These are phyloP conservation scores for Cremastobaeus sp. DNA, from an alignment of 2,888 invertebrate species.

Conservation along the genomic window DNA sequence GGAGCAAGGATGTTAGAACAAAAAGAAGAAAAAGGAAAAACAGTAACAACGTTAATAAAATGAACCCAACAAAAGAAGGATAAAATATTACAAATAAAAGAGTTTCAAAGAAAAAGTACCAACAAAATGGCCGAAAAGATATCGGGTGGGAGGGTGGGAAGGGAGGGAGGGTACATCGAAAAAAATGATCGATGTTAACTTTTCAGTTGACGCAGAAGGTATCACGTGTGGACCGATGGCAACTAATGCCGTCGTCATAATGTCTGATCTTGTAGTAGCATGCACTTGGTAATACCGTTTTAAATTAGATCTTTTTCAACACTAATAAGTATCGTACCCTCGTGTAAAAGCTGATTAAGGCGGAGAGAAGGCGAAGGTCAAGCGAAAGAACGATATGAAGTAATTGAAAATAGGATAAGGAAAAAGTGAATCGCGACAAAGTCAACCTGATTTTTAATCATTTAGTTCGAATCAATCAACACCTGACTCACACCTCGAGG, in stretches of 20 bases:
- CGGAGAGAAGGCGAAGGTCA: constrained; percentile 40
- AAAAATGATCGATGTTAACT: constrained; percentile 54
- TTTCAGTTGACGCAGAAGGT: constrained; percentile 59
- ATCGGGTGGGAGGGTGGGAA: constrained; percentile 56
- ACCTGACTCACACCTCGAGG: constrained; percentile 24
- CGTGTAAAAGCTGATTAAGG: constrained; percentile 66
- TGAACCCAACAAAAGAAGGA: constrained; percentile 29
- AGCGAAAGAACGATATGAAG: constrained; percentile 26
- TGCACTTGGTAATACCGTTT: constrained; percentile 60
- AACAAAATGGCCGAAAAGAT: constrained; percentile 45
- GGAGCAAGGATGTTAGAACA: constrained; percentile 47
- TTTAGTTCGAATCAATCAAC: constrained; percentile 30
- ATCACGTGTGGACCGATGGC: constrained; percentile 45
- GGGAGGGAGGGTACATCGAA: constrained; percentile 56
- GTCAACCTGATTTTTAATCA: constrained; percentile 27
- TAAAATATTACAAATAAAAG: constrained; percentile 22
- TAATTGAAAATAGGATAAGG: constrained; percentile 5
- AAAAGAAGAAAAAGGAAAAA: constrained; percentile 24
- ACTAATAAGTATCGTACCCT: constrained; percentile 70
- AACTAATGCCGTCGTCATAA: constrained; percentile 38
- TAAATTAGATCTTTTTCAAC: constrained; percentile 65
- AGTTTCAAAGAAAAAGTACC: constrained; percentile 21
- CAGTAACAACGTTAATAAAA: constrained; percentile 32
- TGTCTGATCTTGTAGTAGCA: constrained; percentile 58
- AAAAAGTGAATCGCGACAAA: constrained; percentile 32